A percentile compares a stretch with the other conserved stretches of the same genome.
phyloP scores from a whole-genome alignment of 2,888 invertebrate genomes.

The Sarcophaga variegata region DNA sequence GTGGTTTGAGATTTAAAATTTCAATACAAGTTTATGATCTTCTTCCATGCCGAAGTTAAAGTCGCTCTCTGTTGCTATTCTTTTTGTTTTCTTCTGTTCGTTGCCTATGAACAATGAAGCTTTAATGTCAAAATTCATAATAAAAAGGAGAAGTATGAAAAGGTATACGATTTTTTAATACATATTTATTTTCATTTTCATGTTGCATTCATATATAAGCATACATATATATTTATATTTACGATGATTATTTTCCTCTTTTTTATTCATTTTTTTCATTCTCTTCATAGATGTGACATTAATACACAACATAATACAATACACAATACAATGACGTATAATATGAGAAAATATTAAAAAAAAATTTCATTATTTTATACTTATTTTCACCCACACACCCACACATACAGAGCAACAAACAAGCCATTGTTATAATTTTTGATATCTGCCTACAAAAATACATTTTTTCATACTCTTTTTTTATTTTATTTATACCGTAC shows the following conservation, averaged over 20 bases:
- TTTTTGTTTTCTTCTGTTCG: not conserved
- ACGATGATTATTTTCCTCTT: no score
- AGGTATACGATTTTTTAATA: no score
- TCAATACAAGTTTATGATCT: no score
- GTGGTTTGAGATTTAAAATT: no score
- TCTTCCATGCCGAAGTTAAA: no score
- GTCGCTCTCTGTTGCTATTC: no score
- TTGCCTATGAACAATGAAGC: not conserved
- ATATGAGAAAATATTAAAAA: conserved; percentile 15
- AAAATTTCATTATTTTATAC: not conserved
- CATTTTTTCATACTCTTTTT: not conserved
- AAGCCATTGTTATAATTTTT: conserved; percentile 36
- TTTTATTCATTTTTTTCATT: no score
- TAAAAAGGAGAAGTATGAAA: not conserved
- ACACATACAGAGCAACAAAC: not conserved
- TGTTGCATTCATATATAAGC: no score
- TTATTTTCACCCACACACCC: not conserved
- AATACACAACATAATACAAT: conserved; percentile 1
- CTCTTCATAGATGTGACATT: not conserved
- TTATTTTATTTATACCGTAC: conserved; percentile 4
- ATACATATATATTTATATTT: no score
- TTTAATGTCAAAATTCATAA: not conserved
- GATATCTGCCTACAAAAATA: conserved; percentile 25
- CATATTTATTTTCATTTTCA: not conserved
- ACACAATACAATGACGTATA: no score